These are phyloP conservation scores for Sebastes cheni DNA, from an alignment of 2,797 vertebrate genomes.

Conservation along the genomic window DNA sequence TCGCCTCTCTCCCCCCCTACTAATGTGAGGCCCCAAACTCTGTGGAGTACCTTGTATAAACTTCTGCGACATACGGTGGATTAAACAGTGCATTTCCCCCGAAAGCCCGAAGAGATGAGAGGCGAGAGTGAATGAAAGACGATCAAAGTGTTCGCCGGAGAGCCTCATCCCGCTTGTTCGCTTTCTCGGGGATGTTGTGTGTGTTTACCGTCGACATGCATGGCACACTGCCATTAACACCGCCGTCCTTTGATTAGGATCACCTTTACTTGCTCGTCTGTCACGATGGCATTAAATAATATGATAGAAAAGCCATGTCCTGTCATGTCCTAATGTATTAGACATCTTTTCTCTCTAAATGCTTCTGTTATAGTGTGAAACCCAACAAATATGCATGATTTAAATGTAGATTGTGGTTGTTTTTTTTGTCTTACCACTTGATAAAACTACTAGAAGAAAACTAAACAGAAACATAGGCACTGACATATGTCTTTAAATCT, in stretches of 20 bases:
- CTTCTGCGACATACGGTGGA: conserved; percentile 65
- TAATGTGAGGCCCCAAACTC: conserved; percentile 72
- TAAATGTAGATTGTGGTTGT: background rate
- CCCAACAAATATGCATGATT: background rate
- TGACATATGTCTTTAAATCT: background rate
- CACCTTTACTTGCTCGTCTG: conserved; percentile 25
- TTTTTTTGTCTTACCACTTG: background rate
- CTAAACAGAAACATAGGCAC: background rate
- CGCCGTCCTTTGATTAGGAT: conserved; percentile 34
- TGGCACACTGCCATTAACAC: conserved; percentile 41
- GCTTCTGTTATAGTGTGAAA: background rate
- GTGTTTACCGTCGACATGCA: conserved; percentile 38
- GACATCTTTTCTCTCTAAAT: background rate
- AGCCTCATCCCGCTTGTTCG: conserved; percentile 26
- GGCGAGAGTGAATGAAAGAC: conserved; percentile 53
- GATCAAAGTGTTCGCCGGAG: conserved; percentile 54
- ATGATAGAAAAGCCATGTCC: background rate
- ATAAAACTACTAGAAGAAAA: background rate
- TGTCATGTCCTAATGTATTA: background rate
- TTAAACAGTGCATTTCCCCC: conserved; percentile 62
- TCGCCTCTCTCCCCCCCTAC: conserved; percentile 30
- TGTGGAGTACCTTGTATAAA: conserved; percentile 68
- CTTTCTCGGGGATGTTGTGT: conserved; percentile 17
- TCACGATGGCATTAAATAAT: conserved; percentile 20
- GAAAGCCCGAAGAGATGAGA: conserved; percentile 63